Conservation (phyloP, 2,888 invertebrate species). For the Lottia gigantea region DNA sequence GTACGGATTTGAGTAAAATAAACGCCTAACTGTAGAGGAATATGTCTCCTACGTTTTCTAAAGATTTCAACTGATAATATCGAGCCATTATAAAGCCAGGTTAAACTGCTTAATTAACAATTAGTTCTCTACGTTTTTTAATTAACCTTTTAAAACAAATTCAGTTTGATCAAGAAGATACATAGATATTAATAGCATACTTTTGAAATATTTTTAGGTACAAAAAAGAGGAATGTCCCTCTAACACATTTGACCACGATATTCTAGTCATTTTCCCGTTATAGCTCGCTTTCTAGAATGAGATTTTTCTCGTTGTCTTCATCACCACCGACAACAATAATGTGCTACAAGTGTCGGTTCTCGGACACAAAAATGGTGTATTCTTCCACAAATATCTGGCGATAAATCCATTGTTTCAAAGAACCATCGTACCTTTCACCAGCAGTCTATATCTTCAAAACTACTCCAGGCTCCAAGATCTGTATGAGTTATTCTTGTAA, state of each 20-base stretch:
- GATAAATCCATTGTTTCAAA: not conserved
- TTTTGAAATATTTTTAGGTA: too few relatives aligned
- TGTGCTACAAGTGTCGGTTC: not conserved
- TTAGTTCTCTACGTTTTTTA: too few relatives aligned
- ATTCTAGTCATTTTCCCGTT: not conserved
- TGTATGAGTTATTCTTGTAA: not conserved
- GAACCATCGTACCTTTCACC: not conserved
- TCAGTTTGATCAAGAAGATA: too few relatives aligned
- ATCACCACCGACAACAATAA: not conserved
- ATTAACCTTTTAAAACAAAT: too few relatives aligned
- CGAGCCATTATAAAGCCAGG: too few relatives aligned
- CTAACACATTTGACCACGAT: not conserved
- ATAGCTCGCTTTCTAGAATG: not conserved
- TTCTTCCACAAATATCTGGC: not conserved
- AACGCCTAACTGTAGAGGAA: too few relatives aligned
- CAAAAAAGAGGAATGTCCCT: too few relatives aligned
- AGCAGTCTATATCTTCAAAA: not conserved
- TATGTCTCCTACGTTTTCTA: too few relatives aligned
- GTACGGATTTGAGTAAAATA: too few relatives aligned
- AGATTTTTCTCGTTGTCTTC: not conserved
- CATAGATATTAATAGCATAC: too few relatives aligned
- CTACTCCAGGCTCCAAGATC: not conserved
- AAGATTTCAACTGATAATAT: too few relatives aligned
- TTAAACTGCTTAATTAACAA: too few relatives aligned
- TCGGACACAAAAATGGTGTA: not conserved